phyloP scores from a whole-genome alignment of 2,113 vertebrate species.

The Eulacestoma nigropectus region DNA sequence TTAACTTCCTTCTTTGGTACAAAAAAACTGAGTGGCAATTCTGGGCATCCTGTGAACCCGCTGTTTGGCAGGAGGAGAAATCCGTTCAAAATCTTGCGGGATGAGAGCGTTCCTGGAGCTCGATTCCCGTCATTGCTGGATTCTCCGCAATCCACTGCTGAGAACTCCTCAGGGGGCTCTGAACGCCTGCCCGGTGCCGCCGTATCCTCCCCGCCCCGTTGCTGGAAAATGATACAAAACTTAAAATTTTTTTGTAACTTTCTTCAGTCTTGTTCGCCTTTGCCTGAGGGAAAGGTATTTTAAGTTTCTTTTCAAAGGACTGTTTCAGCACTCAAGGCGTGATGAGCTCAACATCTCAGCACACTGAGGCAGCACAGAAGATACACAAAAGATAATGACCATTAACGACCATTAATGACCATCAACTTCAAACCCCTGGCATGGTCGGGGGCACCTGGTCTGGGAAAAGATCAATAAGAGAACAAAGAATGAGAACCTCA shows the following conservation, averaged over 20 bases:
- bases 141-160: accelerated
- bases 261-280: background rate
- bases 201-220: accelerated
- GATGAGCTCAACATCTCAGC: background rate
- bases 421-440: background rate
- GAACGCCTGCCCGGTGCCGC: accelerated
- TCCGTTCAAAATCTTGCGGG: background rate
- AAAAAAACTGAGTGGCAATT: background rate
- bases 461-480: accelerated
- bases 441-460: no score
- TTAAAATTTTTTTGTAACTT: background rate
- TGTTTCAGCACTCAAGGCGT: accelerated
- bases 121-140: accelerated
- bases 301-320: background rate
- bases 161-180: background rate
- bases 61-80: background rate
- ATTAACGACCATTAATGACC: accelerated
- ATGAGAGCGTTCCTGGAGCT: background rate
- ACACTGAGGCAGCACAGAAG: background rate
- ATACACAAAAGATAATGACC: accelerated
- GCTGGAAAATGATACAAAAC: background rate
- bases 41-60: accelerated
- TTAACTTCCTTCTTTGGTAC: no score
- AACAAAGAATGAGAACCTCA: background rate
- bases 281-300: background rate